A percentile compares a stretch with the other conserved stretches of the same genome.
These are phyloP conservation scores for Myotis myotis DNA, from an alignment of 2,797 vertebrate species.

Conservation along the genomic window DNA sequence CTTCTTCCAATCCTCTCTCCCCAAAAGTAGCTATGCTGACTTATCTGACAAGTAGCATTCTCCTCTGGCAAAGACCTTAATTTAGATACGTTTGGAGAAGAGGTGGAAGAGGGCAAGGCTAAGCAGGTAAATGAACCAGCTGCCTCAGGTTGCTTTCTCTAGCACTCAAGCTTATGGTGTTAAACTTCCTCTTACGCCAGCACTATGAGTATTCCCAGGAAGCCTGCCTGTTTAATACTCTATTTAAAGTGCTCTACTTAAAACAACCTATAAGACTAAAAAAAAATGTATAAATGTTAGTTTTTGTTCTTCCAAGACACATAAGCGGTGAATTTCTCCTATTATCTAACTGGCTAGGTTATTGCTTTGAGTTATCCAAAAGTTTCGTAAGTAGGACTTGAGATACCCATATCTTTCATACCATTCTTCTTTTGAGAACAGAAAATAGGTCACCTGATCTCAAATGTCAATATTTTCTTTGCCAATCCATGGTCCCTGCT, in stretches of 20 bases:
- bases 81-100: conserved; percentile 19
- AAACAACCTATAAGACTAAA: neutral
- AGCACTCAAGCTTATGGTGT: neutral
- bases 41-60: conserved; percentile 10
- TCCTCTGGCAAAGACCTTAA: conserved; percentile 26
- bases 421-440: conserved; percentile 43
- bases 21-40: neutral
- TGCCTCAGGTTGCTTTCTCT: conserved; percentile 29
- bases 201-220: conserved; percentile 27
- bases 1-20: neutral
- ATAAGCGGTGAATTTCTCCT: conserved; percentile 17
- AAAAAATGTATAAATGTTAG: neutral
- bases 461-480: conserved; percentile 56
- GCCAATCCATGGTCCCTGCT: neutral
- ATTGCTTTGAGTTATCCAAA: conserved; percentile 23
- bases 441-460: conserved; percentile 9
- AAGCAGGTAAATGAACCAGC: neutral
- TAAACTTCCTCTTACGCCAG: neutral
- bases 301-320: neutral
- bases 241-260: conserved; percentile 7
- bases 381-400: conserved; percentile 19
- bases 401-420: neutral
- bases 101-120: neutral
- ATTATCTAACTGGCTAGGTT: neutral
- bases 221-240: neutral